These are phyloP conservation scores for Heterodera schachtii DNA, from an alignment of 1,140 invertebrate species.

Conservation along the genomic window DNA sequence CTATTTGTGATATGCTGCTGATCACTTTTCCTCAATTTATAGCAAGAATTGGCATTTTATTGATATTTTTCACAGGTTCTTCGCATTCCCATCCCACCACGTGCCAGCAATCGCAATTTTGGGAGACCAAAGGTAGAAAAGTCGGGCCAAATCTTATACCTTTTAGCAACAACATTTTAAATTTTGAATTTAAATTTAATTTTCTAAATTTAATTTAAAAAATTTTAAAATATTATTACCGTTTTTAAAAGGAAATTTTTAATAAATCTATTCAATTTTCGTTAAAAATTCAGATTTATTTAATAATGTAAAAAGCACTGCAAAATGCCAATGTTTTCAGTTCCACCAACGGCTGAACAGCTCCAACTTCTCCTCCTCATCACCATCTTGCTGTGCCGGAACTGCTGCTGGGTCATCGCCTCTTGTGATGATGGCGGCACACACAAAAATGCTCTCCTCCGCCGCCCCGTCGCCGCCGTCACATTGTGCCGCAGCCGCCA, in stretches of 20 bases:
- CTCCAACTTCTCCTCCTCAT: not conserved
- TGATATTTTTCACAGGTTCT: slow-evolving; percentile 27
- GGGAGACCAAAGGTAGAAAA: slow-evolving; percentile 24
- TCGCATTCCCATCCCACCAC: slow-evolving; percentile 54
- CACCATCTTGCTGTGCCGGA: not conserved
- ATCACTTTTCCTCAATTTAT: too few relatives aligned
- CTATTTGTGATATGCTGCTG: too few relatives aligned
- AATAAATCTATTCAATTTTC: too few relatives aligned
- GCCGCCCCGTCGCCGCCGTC: not conserved
- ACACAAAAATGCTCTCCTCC: not conserved
- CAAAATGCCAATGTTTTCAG: too few relatives aligned
- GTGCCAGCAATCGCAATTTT: slow-evolving; percentile 43
- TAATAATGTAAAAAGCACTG: too few relatives aligned
- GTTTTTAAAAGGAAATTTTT: too few relatives aligned
- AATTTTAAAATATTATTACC: too few relatives aligned
- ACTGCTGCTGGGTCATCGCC: not conserved
- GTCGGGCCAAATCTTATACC: not conserved
- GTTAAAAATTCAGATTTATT: too few relatives aligned
- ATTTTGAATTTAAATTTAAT: too few relatives aligned
- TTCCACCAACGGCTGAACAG: not conserved
- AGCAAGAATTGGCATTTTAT: not conserved
- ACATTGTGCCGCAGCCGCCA: not conserved
- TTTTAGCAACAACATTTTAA: too few relatives aligned
- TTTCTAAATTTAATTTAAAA: too few relatives aligned
- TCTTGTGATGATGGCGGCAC: not conserved